These are phyloP conservation scores for Hydra vulgaris DNA, from an alignment of 30 jellyfish, hydroid and myxozoan species.

Conservation along the genomic window DNA sequence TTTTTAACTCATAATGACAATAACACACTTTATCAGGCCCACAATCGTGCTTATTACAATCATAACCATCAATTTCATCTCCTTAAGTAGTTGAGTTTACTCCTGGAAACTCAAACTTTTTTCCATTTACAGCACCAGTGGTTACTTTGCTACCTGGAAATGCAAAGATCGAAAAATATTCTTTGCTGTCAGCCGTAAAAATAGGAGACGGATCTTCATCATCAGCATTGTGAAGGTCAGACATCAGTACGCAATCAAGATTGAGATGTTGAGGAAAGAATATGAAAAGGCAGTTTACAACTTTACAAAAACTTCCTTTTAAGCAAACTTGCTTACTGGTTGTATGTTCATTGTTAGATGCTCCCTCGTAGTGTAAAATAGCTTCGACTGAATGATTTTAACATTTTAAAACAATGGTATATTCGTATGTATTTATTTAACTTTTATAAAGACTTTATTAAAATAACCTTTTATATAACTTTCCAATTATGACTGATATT, in stretches of 20 bases:
- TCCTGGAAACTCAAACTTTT: conserved; percentile 70
- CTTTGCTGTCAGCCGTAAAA: conserved; percentile 52
- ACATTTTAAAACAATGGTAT: neutral
- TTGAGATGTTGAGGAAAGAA: conserved; percentile 44
- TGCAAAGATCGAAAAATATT: conserved; percentile 59
- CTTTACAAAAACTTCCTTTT: conserved; percentile 32
- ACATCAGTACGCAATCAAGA: conserved; percentile 42
- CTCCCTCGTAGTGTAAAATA: conserved; percentile 70
- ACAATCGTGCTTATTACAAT: conserved; percentile 64
- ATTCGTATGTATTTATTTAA: too few relatives aligned
- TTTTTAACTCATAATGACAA: conserved; percentile 56
- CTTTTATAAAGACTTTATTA: too few relatives aligned
- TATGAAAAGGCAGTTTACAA: conserved; percentile 67
- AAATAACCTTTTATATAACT: neutral
- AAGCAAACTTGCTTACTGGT: conserved; percentile 42
- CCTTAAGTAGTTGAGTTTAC: conserved; percentile 68
- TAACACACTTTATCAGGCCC: conserved; percentile 80
- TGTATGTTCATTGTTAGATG: conserved; percentile 42
- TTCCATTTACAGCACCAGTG: conserved; percentile 90
- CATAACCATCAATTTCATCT: conserved; percentile 62
- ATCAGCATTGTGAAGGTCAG: conserved; percentile 41
- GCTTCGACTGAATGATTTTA: conserved; percentile 42
- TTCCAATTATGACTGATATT: neutral
- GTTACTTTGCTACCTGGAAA: conserved; percentile 72
- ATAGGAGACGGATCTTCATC: conserved; percentile 53